phyloP scores from a whole-genome alignment of 2,113 vertebrate genomes.

The Brienomyrus longianalis region DNA sequence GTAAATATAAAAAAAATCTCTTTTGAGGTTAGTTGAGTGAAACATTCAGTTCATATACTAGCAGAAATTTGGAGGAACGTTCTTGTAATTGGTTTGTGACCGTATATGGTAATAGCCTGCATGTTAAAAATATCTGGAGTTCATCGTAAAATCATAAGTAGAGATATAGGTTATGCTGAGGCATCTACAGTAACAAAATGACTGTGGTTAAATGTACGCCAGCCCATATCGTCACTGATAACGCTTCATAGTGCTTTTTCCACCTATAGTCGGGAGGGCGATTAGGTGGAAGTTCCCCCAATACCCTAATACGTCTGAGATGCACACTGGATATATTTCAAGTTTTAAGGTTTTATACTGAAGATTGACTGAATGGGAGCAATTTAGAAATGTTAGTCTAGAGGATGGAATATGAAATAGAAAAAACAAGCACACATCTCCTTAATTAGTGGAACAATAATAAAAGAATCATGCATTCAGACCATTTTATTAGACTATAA shows the following conservation, averaged over 20 bases:
- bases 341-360: background rate
- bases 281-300: background rate
- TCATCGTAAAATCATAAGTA: background rate
- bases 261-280: background rate
- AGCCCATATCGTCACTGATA: background rate
- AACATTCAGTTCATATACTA: background rate
- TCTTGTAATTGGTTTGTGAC: background rate
- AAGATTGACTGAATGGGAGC: background rate
- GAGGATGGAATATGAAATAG: background rate
- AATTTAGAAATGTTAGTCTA: background rate
- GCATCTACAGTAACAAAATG: background rate
- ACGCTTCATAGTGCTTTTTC: background rate
- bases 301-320: background rate
- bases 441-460: background rate
- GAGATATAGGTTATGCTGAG: background rate
- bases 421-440: background rate
- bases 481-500: background rate
- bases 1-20: background rate
- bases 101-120: background rate
- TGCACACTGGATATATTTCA: background rate
- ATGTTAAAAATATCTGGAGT: background rate
- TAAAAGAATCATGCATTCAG: background rate
- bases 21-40: background rate
- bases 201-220: background rate
- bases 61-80: background rate